phyloP scores from a whole-genome alignment of 2,888 invertebrate species.

The Schizaphis graminum region DNA sequence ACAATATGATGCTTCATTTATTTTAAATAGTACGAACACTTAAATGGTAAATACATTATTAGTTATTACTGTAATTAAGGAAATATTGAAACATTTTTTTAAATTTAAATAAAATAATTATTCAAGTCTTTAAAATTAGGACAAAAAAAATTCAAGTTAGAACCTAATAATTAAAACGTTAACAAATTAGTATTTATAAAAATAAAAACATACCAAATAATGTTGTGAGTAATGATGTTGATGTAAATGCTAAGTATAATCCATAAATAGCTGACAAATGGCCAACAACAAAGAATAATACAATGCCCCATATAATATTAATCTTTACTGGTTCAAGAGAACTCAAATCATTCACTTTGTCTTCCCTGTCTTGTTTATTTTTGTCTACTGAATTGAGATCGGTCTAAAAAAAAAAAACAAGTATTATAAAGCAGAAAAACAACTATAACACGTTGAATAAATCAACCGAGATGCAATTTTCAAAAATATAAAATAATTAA shows the following conservation, averaged over 20 bases:
- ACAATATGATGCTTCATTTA: no score
- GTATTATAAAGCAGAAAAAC: background rate
- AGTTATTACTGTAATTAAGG: background rate
- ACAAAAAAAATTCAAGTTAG: background rate
- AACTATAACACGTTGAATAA: background rate
- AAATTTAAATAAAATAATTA: background rate
- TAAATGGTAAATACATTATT: background rate
- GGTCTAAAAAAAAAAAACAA: conserved; percentile 15
- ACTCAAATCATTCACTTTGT: background rate
- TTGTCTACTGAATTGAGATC: background rate
- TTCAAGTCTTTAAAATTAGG: background rate
- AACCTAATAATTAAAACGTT: background rate
- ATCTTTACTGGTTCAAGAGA: conserved; percentile 16
- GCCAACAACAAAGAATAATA: conserved; percentile 43
- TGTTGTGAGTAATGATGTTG: conserved; percentile 70
- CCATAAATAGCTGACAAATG: conserved; percentile 74
- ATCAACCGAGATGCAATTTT: background rate
- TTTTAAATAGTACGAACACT: background rate
- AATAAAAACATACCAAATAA: conserved; percentile 71
- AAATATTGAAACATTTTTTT: background rate
- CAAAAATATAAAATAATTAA: background rate
- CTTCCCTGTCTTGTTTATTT: conserved; percentile 56
- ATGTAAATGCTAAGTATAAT: conserved; percentile 70
- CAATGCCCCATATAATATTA: conserved; percentile 45
- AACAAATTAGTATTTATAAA: background rate